Evolutionary conservation across 2,888 invertebrate genomes (phyloP), one percentile per base, ranked within the genome.

Genomic region (Aplocera efformata): DNA sequence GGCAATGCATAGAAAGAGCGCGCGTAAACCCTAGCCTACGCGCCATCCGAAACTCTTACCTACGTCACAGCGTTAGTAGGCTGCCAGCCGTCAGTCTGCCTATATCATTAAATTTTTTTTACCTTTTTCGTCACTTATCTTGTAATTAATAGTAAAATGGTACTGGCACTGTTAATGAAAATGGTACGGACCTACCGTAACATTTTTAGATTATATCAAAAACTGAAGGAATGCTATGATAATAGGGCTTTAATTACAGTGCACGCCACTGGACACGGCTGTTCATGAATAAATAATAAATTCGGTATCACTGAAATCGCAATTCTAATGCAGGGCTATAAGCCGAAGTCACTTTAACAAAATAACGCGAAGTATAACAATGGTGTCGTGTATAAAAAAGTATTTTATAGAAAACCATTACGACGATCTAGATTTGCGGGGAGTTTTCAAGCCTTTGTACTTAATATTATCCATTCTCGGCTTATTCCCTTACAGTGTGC

Each of bases 401-500:
- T 34, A 44, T 38, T 60, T 59, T 35, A 37, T 33, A 13, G 10
- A 21, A 31, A 22, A 27, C 2, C 48, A 42, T 7, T 24, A 43
- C 0, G 42, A 45, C 33, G 47, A 30, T 22, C 35, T 21, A 24
- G 54, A 48, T 41, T 56, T 58, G 25, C 55, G 42, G 4, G 34
- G 45, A 7, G 50, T 60, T 34, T 69, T 77, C 23, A 72, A 62
- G 34, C 76, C 77, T 6, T 24, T 74, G 1, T 74, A 72, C 21
- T 21, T 67, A 1, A 27, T 65, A 2, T 33, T 76, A 10, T 53
- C 67, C 0, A 3, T 71, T 3, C 39, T 70, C 6, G 74, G 76
- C 0, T 42, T 77, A 0, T 68, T 74, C 40, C 75, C 78, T 0
- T 75, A 63, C 32, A 67, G 62, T 26, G 31, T 75, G n/a, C 64